Conservation (phyloP, 2,797 vertebrate genomes). For the Rhinophrynus dorsalis region DNA sequence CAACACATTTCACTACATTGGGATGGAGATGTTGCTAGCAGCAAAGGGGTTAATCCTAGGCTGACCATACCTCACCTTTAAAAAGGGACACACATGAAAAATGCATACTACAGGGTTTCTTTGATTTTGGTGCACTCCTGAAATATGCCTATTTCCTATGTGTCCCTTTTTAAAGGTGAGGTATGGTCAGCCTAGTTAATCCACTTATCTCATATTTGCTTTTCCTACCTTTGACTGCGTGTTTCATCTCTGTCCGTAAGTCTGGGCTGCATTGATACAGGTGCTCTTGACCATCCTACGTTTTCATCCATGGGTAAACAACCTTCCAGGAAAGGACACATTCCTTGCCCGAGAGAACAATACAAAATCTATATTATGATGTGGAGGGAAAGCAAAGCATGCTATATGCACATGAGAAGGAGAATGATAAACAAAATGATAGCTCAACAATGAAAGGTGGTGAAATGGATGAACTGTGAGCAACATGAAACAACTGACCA, state of each 20-base stretch:
- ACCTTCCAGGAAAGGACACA: conserved; percentile 53
- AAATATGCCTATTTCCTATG: too few species aligned
- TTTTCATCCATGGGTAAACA: conserved; percentile 70
- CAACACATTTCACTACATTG: too few species aligned
- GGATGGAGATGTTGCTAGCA: too few species aligned
- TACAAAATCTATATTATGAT: conserved; percentile 64
- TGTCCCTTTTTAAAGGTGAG: too few species aligned
- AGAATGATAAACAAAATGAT: background rate
- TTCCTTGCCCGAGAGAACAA: conserved; percentile 67
- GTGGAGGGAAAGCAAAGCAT: conserved; percentile 56
- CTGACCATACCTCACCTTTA: too few species aligned
- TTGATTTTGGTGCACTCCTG: too few species aligned
- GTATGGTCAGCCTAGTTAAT: too few species aligned
- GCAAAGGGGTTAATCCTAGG: too few species aligned
- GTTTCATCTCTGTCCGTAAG: conserved; percentile 72
- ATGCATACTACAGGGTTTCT: too few species aligned
- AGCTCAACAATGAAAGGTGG: background rate
- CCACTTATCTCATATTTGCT: conserved; percentile 55
- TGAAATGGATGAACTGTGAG: too few species aligned
- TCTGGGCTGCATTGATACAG: conserved; percentile 69
- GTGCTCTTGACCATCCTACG: conserved; percentile 66
- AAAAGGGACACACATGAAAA: too few species aligned
- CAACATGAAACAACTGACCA: too few species aligned
- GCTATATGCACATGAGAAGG: background rate
- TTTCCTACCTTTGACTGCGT: conserved; percentile 77